These are phyloP conservation scores for Oplegnathus fasciatus DNA, from an alignment of 2,113 vertebrate species.

Conservation along the genomic window DNA sequence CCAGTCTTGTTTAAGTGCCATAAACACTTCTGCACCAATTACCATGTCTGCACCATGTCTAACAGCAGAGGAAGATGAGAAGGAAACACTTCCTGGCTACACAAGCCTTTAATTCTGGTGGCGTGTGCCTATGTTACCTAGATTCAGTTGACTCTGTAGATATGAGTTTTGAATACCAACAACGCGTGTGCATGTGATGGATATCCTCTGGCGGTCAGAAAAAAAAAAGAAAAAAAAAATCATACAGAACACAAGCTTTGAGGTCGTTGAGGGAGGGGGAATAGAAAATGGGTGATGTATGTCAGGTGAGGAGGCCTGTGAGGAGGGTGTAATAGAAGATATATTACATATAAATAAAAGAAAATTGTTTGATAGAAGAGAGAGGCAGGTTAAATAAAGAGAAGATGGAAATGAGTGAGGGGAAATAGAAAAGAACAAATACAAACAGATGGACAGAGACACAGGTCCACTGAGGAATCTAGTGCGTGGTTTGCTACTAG, in stretches of 20 bases:
- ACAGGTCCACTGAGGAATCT: slow-evolving; percentile 99
- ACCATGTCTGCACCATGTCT: background rate
- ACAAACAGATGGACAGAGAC: slow-evolving; percentile 90
- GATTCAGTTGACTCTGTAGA: slow-evolving; percentile 19
- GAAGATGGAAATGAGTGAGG: slow-evolving; percentile 67
- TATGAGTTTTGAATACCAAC: slow-evolving; percentile 7
- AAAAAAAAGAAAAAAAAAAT: background rate
- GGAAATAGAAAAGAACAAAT: slow-evolving; percentile 87
- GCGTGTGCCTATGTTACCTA: background rate
- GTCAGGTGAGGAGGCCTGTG: slow-evolving; percentile 52
- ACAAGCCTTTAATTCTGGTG: slow-evolving; percentile 7
- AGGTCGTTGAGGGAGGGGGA: slow-evolving; percentile 26
- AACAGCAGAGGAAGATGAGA: background rate
- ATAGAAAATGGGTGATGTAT: slow-evolving; percentile 39
- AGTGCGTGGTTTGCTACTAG: slow-evolving; percentile 99
- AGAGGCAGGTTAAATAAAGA: slow-evolving; percentile 66
- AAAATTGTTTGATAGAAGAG: slow-evolving; percentile 40
- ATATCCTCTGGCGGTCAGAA: slow-evolving; percentile 38
- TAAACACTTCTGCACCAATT: background rate
- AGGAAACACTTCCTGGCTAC: slow-evolving; percentile 52
- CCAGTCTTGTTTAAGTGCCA: no score
- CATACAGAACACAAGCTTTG: slow-evolving; percentile 32
- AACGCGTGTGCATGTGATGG: slow-evolving; percentile 10
- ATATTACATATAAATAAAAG: slow-evolving; percentile 26
- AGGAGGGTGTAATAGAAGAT: slow-evolving; percentile 46